A percentile compares a stretch with the other conserved stretches of the same genome.
Evolutionary conservation across 2,113 vertebrate genomes (phyloP).

Genomic region (Mobula birostris): DNA sequence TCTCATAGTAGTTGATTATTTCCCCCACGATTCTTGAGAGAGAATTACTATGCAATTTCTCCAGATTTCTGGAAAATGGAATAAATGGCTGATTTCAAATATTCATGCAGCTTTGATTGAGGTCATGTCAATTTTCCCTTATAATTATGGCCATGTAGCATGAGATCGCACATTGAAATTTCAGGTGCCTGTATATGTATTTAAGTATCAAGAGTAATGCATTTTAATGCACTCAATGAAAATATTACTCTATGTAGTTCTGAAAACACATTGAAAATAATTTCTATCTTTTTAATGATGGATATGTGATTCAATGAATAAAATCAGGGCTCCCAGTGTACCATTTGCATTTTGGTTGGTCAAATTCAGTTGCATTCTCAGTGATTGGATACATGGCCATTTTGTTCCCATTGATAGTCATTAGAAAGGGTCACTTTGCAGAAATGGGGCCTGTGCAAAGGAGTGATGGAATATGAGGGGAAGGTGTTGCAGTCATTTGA

Average conservation of each 20-base stretch:
- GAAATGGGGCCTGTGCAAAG: not conserved
- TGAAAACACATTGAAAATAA: not conserved
- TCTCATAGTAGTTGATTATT: not conserved
- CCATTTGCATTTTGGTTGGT: not conserved
- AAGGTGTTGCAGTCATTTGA: not conserved
- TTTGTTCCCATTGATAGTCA: not conserved
- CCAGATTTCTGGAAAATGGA: not conserved
- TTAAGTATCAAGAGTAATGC: not conserved
- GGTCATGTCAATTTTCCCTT: not conserved
- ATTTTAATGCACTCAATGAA: not conserved
- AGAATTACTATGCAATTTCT: not conserved
- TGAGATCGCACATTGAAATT: not conserved
- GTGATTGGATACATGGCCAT: not conserved
- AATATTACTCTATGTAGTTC: not conserved
- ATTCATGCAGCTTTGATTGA: not conserved
- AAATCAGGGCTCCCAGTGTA: not conserved
- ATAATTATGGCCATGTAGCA: not conserved
- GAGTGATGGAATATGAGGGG: not conserved
- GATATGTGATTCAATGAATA: not conserved
- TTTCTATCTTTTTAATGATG: not conserved
- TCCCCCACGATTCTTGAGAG: not conserved
- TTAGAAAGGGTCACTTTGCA: not conserved
- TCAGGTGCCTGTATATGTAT: not conserved
- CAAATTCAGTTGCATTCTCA: not conserved
- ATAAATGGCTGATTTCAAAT: not conserved